A percentile compares a stretch with the other conserved stretches of the same genome.
These are phyloP conservation scores for Mesembrinibis cayennensis DNA, from an alignment of 2,113 vertebrate genomes.

Conservation along the genomic window DNA sequence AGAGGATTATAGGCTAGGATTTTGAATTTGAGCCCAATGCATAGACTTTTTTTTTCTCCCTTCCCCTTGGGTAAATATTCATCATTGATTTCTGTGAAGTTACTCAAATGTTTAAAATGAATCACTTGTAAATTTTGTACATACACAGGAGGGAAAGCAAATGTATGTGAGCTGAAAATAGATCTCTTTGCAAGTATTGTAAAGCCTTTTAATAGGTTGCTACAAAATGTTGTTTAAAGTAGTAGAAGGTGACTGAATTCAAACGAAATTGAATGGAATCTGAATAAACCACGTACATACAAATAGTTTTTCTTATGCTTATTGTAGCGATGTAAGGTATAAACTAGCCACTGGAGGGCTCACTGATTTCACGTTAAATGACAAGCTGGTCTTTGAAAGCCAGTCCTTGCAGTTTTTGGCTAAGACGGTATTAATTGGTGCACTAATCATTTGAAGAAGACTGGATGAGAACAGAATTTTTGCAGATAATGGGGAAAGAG, in stretches of 20 bases:
- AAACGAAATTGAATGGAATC: neutral
- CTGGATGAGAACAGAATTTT: neutral
- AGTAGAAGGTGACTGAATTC: neutral
- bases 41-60: neutral
- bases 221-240: neutral
- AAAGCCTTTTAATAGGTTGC: neutral
- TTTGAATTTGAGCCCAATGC: neutral
- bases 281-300: neutral
- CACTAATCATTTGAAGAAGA: neutral
- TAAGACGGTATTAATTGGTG: neutral
- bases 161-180: neutral
- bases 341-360: conserved; percentile 48
- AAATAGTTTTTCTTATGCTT: neutral
- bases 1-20: neutral
- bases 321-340: neutral
- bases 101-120: neutral
- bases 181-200: neutral
- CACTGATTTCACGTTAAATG: neutral
- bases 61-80: neutral
- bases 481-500: neutral
- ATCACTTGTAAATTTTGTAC: neutral
- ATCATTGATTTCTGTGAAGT: neutral
- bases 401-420: neutral
- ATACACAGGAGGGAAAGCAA: neutral
- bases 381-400: neutral